Base-by-base conservation (phyloP, 2,113 vertebrate genomes). In the Notarius quadriscutis region DNA sequence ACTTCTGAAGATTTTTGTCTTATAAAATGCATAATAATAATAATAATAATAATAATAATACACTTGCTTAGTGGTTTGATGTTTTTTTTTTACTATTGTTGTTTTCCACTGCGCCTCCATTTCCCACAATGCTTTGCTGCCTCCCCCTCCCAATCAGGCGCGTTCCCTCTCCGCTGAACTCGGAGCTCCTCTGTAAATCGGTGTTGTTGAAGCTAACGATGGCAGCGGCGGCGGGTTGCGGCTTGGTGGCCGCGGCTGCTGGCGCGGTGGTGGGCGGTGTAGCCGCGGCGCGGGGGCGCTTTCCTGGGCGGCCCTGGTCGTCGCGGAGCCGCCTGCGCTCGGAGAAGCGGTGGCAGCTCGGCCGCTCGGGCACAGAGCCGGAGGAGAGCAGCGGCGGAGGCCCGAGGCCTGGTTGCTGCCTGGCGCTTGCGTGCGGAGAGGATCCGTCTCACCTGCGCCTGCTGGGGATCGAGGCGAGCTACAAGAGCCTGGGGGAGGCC, bases 161-260 rank as follows among this genome's bases (percentile, higher is more conserved):
- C 95, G 95, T 94, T 95, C 95, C 94, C 95, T 95, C 94, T 95
- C 92, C 93, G 94, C 91, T 94, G 93, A 63, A 91, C 89, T 85
- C 91, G 90, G 89, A 94, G 88, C 92, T 93, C 89, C 91, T 94
- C 93, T 94, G 94, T 91, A 85, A 75, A 88, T 94, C 94, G 91
- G 94, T 92, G 95, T 96, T 96, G 94, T 95, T 92, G 93, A 94
- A 95, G 94, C 94, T 94, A 85, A 75, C 55, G 84, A 97, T 97
- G 96, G 97, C 97, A 96, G 96, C 96, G 96, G 96, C 96, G 93
- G 96, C 95, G 95, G 96, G 95, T 94, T 96, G 94, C 95, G 95
- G 95, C 95, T 95, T 95, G 92, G 95, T 95, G 96, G 96, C 96
- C 95, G 95, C 95, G 95, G 96, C 96, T 94, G 96, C 95, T 95